Base-by-base conservation (phyloP, 37 sponge, comb jelly and placozoan genomes). In the Beroe forskalii region DNA sequence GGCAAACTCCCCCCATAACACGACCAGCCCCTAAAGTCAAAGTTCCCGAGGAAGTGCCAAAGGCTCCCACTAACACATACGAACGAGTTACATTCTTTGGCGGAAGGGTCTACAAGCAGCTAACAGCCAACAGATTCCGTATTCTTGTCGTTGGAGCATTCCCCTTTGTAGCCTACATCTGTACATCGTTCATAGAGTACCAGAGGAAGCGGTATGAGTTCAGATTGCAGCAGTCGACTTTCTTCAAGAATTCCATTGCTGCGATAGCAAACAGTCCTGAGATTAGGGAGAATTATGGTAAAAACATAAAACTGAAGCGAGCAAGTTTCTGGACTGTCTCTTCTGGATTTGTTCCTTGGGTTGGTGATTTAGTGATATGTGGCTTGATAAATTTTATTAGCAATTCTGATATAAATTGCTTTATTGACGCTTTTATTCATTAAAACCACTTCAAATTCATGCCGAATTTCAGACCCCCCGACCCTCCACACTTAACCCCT, bases 311-410 rank as follows among this genome's bases (percentile, higher is more conserved):
- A 30, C 39, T 72, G 39, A 37, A 37, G 22, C 28, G 75, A 72
- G 40, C 75, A 3, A 32, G 32, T 20, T 38, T 32, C 75, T 72
- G 75, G 75, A 72, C 75, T 37, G 9, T 72, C 9, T 6, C 75
- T 38, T 72, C 75, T 4, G 75, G 75, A 32, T 72, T 72, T 72
- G 75, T 72, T 32, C 75, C 75, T 32, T 72, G 75, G 75, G 75
- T 72, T 19, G 8, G 67, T 64, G 6, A 64, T 14, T 64, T 55
- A 55, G 17, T 9, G 60, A 55, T n/a, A n/a, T n/a, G n/a, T n/a
- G n/a, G n/a, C n/a, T n/a, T n/a, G n/a, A n/a, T n/a, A n/a, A n/a
- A n/a, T n/a, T n/a, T n/a, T n/a, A n/a, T n/a, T n/a, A n/a, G n/a
- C n/a, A n/a, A n/a, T n/a, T n/a, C n/a, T n/a, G n/a, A n/a, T n/a